Conservation (phyloP, 2,797 vertebrate species). For the Acipenser ruthenus region DNA sequence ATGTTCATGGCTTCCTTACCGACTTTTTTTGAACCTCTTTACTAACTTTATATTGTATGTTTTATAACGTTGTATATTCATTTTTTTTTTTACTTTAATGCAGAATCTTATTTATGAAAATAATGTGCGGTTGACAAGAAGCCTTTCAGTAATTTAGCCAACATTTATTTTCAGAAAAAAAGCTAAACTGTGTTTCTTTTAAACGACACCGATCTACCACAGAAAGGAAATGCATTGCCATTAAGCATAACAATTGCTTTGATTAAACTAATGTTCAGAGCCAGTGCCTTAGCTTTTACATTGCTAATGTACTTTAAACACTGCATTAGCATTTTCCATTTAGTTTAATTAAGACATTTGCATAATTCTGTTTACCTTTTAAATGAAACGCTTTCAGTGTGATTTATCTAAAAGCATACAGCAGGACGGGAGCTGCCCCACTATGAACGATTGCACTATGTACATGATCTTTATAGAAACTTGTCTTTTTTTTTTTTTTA, state of each 20-base stretch:
- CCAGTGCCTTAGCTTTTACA: conserved; percentile 22
- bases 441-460: too few relatives aligned
- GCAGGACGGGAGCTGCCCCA: neutral
- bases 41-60: too few relatives aligned
- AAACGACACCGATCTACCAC: neutral
- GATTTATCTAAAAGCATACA: conserved; percentile 13
- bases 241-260: conserved; percentile 18
- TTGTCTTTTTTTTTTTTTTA: too few relatives aligned
- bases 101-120: conserved; percentile 11
- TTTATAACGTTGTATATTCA: too few relatives aligned
- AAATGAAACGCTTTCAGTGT: conserved; percentile 20
- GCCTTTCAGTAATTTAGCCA: neutral
- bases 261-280: conserved; percentile 23
- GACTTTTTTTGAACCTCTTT: conserved; percentile 6
- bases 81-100: neutral
- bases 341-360: conserved; percentile 26
- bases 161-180: neutral
- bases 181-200: neutral
- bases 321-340: conserved; percentile 32
- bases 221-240: neutral
- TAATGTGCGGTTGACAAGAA: neutral
- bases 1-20: conserved; percentile 12
- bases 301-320: conserved; percentile 29
- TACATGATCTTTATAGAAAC: too few relatives aligned
- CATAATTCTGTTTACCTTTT: conserved; percentile 34